A percentile compares a stretch with the other conserved stretches of the same genome.
These are phyloP conservation scores for Acleris sparsana DNA, from an alignment of 2,888 invertebrate genomes.

Conservation along the genomic window DNA sequence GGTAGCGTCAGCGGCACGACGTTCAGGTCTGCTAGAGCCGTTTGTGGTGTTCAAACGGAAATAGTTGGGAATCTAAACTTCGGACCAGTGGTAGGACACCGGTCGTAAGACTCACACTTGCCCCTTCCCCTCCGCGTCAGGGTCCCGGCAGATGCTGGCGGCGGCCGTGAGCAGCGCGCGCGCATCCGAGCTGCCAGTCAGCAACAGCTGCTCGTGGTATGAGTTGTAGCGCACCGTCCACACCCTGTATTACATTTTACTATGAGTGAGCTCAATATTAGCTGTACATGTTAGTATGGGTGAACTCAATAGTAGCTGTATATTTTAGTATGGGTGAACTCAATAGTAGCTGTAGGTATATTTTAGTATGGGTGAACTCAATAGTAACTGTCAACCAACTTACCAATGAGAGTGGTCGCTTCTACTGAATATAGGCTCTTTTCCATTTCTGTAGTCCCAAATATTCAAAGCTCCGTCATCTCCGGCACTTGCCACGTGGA, in stretches of 20 bases:
- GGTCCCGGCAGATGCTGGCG: conserved; percentile 93
- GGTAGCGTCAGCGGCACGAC: no score
- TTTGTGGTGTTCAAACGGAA: no score
- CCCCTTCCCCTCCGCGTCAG: conserved; percentile 63
- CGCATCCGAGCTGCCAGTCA: conserved; percentile 97
- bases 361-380: no score
- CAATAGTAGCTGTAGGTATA: no score
- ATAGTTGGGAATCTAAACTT: no score
- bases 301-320: no score
- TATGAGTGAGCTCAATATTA: no score
- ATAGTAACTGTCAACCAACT: no score
- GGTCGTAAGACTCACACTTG: conserved; percentile 51
- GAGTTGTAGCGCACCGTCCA: conserved; percentile 98
- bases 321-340: no score
- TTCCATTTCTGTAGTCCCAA: conserved; percentile 96
- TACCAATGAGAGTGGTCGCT: conserved; percentile 95
- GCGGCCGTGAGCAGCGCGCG: conserved; percentile 94
- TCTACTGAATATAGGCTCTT: conserved; percentile 90
- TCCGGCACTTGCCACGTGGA: conserved; percentile 95
- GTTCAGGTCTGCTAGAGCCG: no score
- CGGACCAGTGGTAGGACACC: no score
- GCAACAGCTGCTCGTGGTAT: conserved; percentile 97
- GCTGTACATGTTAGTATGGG: no score
- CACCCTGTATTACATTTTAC: conserved; percentile 82
- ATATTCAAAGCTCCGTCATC: conserved; percentile 98